Base-by-base conservation (phyloP, 2,888 invertebrate species). In the Apeira syringaria region DNA sequence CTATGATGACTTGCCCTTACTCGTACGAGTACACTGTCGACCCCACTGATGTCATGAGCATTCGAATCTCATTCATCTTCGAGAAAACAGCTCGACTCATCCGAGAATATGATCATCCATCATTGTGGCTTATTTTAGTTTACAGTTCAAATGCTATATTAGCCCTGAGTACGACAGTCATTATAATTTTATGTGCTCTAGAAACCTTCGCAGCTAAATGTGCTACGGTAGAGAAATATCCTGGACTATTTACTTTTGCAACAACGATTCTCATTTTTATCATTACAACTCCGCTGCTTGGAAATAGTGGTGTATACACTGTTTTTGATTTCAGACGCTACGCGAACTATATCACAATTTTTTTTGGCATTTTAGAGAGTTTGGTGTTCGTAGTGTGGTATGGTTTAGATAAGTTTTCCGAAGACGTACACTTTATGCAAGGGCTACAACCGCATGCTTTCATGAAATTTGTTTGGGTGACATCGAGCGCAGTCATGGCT, bases 381-480 rank as follows among this genome's bases (percentile, higher is more conserved):
- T 13, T 74, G 1, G 71, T 82, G 1, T 89, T 89, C 33, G 58
- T 89, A 1, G 18, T 81, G 11, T 77, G 76, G 61, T 90, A 90
- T 31, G 88, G 90, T 0, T 22, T 82, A 6, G 68, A 72, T 1
- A 77, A 53, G 39, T 86, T 90, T 58, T 69, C 73, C 0, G 89
- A 89, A 64, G 88, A 90, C 34, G 70, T 89, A 5, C 88, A 89
- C 55, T 90, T 90, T 36, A 88, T 90, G 86, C 70, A 82, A 38
- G 90, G 89, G 0, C 63, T 83, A 4, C 74, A 72, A 15, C 82
- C 87, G 1, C 73, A 66, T 10, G 57, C 46, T 8, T 75, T 44
- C 17, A 74, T 86, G 55, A 84, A 79, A 56, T 9, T 68, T 0
- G 50, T 61, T 3, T 88, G 84, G 83, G 2, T 76, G 0, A 6